Evolutionary conservation across 2,113 vertebrate species (phyloP), one percentile per base, ranked within the genome.

Genomic region (Pomatorhinus ruficollis): DNA sequence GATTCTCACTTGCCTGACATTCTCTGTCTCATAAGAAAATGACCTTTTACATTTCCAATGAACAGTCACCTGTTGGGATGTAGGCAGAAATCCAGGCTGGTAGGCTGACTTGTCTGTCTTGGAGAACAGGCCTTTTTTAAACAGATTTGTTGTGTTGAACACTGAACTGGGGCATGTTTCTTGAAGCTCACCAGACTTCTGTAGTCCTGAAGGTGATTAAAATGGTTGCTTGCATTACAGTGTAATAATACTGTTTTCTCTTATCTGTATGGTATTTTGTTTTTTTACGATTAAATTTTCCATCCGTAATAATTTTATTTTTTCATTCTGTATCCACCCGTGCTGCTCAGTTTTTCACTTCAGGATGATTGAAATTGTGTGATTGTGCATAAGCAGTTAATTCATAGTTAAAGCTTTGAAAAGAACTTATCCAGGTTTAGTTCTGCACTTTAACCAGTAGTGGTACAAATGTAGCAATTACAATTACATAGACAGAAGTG

Each of bases 381-480:
- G 75, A 63, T 28, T 78, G 15, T 7, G 3, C 35, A 4, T 66
- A 66, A 59, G 50, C 47, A 60, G 68, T 71, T 74, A 87, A 59
- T 77, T 83, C 12, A 1, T 31, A 59, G 33, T 65, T 59, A 37
- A 2, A 61, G 22, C 45, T 88, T 69, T 83, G 61, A 66, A 90
- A 80, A 52, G 16, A 59, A 81, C 79, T 81, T 1, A 1, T 56
- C 39, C 50, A 40, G 39, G 68, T 92, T 82, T 52, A 68, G 72
- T 59, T 83, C 79, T 88, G 50, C 39, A 66, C 59, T 80, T 83
- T 53, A 82, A 56, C 39, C 10, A 6, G 64, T 68, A 56, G 42
- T n/a, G 68, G 78, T 94, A 90, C 42, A 70, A 59, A 66, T 47
- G 47, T 47, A 90, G 30, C 87, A 83, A 94, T 93, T 87, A 80